Conservation (phyloP, 2,113 vertebrate species). For the Mesocricetus auratus region DNA sequence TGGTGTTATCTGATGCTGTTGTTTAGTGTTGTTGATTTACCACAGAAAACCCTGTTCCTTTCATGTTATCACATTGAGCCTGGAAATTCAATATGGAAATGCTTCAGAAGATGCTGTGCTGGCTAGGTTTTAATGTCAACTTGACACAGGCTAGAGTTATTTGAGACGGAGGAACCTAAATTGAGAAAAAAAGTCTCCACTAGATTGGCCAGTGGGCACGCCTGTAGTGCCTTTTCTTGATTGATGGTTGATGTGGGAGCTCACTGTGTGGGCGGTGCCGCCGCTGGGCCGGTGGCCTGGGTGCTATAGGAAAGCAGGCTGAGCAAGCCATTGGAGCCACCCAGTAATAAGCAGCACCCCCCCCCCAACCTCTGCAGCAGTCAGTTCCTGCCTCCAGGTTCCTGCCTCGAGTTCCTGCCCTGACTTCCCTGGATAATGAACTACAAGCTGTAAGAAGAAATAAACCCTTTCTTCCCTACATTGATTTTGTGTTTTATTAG, state of each 20-base stretch:
- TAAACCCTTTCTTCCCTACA: background rate
- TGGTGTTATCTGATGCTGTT: background rate
- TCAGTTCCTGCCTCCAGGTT: background rate
- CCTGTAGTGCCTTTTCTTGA: background rate
- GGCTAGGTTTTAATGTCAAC: background rate
- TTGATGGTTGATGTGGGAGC: background rate
- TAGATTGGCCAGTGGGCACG: background rate
- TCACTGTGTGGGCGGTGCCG: background rate
- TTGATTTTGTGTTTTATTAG: background rate
- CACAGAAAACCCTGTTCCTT: background rate
- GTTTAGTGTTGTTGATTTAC: background rate
- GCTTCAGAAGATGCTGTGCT: background rate
- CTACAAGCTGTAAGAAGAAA: background rate
- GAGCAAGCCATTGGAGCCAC: background rate
- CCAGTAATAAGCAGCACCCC: background rate
- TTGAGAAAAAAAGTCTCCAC: background rate
- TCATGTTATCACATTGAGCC: background rate
- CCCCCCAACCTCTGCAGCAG: background rate
- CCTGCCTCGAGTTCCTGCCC: background rate
- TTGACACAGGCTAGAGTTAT: background rate
- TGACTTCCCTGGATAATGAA: background rate
- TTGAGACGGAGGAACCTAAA: background rate
- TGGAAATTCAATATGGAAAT: constrained; percentile 18
- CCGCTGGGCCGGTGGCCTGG: background rate
- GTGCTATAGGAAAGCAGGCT: background rate